Evolutionary conservation across 2,113 vertebrate genomes (phyloP).

Genomic region (Onychorhynchus coronatus): DNA sequence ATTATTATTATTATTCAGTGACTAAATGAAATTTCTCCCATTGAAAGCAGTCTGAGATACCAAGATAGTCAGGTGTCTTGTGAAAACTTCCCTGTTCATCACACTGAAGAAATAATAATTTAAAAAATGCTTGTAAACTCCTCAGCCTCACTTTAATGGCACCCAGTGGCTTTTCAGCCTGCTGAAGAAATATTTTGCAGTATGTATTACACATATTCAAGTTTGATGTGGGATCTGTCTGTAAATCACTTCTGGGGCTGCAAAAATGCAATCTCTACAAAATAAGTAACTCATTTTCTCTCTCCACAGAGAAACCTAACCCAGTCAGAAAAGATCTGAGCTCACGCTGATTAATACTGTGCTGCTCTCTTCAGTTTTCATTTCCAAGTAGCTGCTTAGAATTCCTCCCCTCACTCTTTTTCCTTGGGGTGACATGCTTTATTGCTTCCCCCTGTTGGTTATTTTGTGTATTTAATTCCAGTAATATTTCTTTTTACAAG

Average conservation of each 20-base stretch:
- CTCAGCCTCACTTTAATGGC: not conserved
- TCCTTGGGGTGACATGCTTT: not conserved
- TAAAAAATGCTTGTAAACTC: not conserved
- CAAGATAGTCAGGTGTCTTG: not conserved
- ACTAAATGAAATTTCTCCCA: not conserved
- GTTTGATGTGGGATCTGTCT: not conserved
- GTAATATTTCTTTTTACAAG: slow-evolving; percentile 6
- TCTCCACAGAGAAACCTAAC: not conserved
- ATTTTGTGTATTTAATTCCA: slow-evolving; percentile 10
- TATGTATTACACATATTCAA: not conserved
- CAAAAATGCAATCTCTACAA: slow-evolving; percentile 11
- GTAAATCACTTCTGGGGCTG: not conserved
- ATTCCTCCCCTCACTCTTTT: not conserved
- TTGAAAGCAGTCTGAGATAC: not conserved
- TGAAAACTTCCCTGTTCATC: not conserved
- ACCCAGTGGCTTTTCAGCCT: not conserved
- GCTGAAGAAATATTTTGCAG: not conserved
- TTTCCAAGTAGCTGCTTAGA: not conserved
- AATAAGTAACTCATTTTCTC: slow-evolving; percentile 6
- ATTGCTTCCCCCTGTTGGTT: not conserved
- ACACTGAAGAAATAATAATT: not conserved
- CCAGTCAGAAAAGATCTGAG: slow-evolving; percentile 3
- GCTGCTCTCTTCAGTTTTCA: not conserved
- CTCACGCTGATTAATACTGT: not conserved
- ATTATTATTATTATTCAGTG: not conserved